Evolutionary conservation across 2,888 invertebrate species (phyloP).

Genomic region (Andricus quercusramuli): DNA sequence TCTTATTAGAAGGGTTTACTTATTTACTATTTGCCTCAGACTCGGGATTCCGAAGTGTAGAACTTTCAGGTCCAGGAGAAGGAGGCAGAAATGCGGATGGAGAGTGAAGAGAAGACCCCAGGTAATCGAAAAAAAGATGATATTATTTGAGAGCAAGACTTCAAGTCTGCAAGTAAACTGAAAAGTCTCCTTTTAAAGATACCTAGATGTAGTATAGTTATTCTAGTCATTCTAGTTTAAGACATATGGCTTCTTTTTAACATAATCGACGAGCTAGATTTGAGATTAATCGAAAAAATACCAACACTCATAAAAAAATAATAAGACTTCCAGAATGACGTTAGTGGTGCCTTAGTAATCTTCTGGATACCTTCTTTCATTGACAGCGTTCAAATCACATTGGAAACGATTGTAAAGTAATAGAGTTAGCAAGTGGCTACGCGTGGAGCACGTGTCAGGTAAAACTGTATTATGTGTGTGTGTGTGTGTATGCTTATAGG

Average conservation of each 20-base stretch:
- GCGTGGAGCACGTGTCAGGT: background rate
- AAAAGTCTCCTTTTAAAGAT: background rate
- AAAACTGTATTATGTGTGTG: constrained; percentile 29
- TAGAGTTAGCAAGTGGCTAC: constrained; percentile 2
- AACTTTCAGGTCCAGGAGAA: constrained; percentile 28
- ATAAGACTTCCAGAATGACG: no score
- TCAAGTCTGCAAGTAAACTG: background rate
- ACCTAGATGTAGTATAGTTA: no score
- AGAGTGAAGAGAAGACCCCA: background rate
- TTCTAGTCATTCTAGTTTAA: no score
- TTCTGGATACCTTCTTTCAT: no score
- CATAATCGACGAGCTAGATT: no score
- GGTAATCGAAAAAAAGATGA: background rate
- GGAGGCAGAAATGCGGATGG: background rate
- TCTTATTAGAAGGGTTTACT: constrained; percentile 46
- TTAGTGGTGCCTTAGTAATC: no score
- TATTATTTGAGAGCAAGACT: background rate
- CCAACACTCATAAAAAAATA: no score
- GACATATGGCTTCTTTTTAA: no score
- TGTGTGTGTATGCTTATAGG: constrained; percentile 1
- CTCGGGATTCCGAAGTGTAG: constrained; percentile 50
- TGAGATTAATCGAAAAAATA: no score
- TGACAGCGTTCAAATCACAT: background rate
- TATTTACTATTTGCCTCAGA: constrained; percentile 46
- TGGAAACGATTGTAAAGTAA: background rate